Base-by-base conservation (phyloP, 53 echinoderm and acorn worm genomes). In the Pentamera pediparva region DNA sequence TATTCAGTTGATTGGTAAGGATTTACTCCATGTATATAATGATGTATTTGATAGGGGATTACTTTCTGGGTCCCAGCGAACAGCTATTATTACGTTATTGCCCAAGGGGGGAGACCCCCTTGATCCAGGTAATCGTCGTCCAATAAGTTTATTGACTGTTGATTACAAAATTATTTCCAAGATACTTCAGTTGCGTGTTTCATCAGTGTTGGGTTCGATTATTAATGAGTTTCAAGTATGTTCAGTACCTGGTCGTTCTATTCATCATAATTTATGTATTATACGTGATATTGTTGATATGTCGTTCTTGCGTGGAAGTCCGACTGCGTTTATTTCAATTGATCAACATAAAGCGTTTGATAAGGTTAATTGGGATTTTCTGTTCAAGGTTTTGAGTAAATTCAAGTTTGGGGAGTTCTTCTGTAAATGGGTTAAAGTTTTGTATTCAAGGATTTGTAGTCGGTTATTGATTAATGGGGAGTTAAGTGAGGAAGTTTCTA, bases 111-210 rank as follows among this genome's bases (percentile, higher is more conserved):
- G 89, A 3, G 81, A 84, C 43, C 3, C 38, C 3, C 22, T 22
- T 25, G 77, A 84, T 3, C 83, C 78, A 9, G 74, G 63, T 2
- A 83, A 78, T 57, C 36, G 83, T 21, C 58, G 84, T 15, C 88
- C 83, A 2, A 76, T 88, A 8, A 71, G 62, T 32, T 55, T 89
- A 22, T 41, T 89, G 17, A 77, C 35, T 3, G 69, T 73, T 4
- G 84, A 89, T 67, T 84, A 89, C 17, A 89, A 84, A 58, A 84
- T 83, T 24, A 49, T 83, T 38, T 35, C 87, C 4, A 83, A 83
- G 47, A 32, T 78, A 6, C 34, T 87, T 12, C 76, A 80, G 11
- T 32, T 69, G 25, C 48, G 76, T 6, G 18, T 88, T 2, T 55
- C 76, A 31, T 49, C 31, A 11, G 65, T 40, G 35, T n/a, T 81